phyloP scores from a whole-genome alignment of 35 echinoderm and acorn worm species.

The Apostichopus californicus region DNA sequence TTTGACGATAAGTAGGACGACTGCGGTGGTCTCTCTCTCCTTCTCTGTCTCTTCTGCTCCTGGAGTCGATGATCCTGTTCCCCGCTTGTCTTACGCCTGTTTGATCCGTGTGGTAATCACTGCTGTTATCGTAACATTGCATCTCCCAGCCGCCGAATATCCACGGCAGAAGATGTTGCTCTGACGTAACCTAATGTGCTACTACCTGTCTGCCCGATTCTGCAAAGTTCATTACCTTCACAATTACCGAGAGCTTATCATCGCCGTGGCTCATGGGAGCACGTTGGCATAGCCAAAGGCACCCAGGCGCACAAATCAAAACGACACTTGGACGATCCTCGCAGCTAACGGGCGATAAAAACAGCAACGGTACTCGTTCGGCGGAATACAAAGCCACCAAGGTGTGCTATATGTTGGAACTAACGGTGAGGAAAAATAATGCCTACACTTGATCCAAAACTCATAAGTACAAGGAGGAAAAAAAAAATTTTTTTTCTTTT shows the following conservation, averaged over 20 bases:
- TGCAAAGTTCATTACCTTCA: constrained; percentile 50
- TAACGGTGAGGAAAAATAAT: background rate
- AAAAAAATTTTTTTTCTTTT: background rate
- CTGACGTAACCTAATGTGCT: constrained; percentile 14
- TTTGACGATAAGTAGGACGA: too few relatives aligned
- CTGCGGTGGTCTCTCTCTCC: too few relatives aligned
- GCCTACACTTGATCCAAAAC: constrained; percentile 31
- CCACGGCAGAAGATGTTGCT: background rate
- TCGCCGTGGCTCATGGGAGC: constrained; percentile 36
- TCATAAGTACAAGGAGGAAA: background rate
- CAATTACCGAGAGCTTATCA: constrained; percentile 50
- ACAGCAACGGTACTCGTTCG: constrained; percentile 43
- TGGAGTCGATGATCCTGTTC: too few relatives aligned
- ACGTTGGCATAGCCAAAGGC: constrained; percentile 44
- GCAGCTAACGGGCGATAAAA: constrained; percentile 47
- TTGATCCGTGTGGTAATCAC: background rate
- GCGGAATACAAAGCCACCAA: constrained; percentile 40
- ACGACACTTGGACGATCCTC: constrained; percentile 48
- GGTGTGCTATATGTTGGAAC: constrained; percentile 23
- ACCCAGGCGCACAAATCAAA: constrained; percentile 49
- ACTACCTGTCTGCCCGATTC: constrained; percentile 23
- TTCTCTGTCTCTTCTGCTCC: too few relatives aligned
- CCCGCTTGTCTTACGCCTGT: too few relatives aligned
- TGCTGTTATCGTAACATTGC: background rate
- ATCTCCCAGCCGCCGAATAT: background rate